phyloP scores from a whole-genome alignment of 1,140 invertebrate genomes.

The Sogatella furcifera region DNA sequence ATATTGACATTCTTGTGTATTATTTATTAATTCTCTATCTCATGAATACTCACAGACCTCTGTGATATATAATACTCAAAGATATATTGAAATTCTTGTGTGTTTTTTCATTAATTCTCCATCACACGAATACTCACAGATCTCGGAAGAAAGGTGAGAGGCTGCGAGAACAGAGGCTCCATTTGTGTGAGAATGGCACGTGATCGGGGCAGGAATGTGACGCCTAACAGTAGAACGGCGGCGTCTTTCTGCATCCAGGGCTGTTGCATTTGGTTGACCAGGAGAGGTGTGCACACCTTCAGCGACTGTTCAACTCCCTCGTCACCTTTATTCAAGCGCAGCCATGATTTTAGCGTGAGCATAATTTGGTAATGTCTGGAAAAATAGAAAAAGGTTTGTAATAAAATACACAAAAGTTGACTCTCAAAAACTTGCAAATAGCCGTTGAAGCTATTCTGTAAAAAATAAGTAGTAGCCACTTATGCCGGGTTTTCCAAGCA shows the following conservation, averaged over 20 bases:
- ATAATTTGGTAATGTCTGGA: conserved; percentile 47
- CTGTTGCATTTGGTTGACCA: conserved; percentile 30
- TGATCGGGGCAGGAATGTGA: conserved; percentile 42
- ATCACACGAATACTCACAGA: conserved; percentile 23
- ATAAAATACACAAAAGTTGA: too few relatives aligned
- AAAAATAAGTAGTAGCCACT: too few relatives aligned
- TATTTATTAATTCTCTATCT: too few relatives aligned
- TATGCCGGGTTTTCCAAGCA: too few relatives aligned
- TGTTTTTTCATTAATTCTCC: too few relatives aligned
- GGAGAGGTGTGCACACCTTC: conserved; percentile 15
- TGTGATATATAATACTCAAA: too few relatives aligned
- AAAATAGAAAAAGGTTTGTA: too few relatives aligned
- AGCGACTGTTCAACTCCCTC: conserved; percentile 18
- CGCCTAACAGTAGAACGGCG: conserved; percentile 45
- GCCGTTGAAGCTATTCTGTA: too few relatives aligned
- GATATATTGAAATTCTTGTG: too few relatives aligned
- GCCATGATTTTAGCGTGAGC: conserved; percentile 53
- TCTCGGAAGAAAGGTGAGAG: conserved; percentile 35
- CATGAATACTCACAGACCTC: too few relatives aligned
- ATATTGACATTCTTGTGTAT: too few relatives aligned
- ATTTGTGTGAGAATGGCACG: conserved; percentile 34
- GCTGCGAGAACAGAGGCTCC: conserved; percentile 22
- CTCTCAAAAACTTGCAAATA: too few relatives aligned
- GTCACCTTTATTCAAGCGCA: conserved; percentile 42
- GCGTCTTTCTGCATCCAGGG: conserved; percentile 45